These are phyloP conservation scores for Poecilia picta DNA, from an alignment of 2,797 vertebrate genomes.

Conservation along the genomic window DNA sequence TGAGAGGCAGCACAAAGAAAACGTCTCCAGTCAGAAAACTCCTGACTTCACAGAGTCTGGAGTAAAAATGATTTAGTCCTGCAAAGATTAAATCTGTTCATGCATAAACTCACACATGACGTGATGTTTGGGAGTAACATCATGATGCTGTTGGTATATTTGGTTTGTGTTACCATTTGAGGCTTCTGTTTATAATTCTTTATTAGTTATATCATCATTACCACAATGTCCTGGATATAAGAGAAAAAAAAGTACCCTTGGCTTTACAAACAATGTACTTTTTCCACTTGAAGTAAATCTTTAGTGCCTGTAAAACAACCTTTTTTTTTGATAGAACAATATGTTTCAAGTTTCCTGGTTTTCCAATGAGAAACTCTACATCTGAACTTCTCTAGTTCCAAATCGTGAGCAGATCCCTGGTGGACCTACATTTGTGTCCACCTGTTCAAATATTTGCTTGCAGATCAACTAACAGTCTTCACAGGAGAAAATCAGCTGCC, in stretches of 20 bases:
- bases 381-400: neutral
- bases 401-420: neutral
- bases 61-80: neutral
- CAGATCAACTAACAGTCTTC: neutral
- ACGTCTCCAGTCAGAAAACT: neutral
- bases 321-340: neutral
- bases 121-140: neutral
- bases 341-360: neutral
- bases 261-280: neutral
- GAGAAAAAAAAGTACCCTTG: neutral
- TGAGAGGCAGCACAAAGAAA: constrained; percentile 37
- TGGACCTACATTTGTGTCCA: neutral
- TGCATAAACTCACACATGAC: neutral
- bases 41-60: neutral
- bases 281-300: neutral
- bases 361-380: neutral
- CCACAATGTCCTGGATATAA: neutral
- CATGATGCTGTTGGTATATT: neutral
- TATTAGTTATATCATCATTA: neutral
- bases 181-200: neutral
- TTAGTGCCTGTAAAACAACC: neutral
- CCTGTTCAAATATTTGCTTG: neutral
- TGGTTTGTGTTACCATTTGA: neutral
- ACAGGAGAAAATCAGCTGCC: neutral
- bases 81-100: neutral